A percentile compares a stretch with the other conserved stretches of the same genome.
phyloP scores from a whole-genome alignment of 2,113 vertebrate genomes.

The Sitta europaea region DNA sequence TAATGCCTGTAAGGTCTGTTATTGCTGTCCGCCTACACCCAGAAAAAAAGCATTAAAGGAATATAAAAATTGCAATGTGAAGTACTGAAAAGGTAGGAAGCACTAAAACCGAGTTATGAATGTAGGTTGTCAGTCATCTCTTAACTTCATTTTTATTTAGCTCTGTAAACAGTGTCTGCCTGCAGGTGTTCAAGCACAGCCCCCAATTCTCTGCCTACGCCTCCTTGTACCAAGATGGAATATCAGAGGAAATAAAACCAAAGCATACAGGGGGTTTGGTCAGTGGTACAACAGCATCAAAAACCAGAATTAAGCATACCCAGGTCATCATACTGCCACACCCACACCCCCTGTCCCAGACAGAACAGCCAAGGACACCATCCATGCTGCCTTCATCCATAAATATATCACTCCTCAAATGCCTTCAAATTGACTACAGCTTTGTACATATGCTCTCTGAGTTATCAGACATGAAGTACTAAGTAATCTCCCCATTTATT shows the following conservation, averaged over 20 bases:
- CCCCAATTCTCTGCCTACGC: not conserved
- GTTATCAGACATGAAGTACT: not conserved
- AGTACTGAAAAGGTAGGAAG: not conserved
- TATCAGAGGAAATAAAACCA: not conserved
- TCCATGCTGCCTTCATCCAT: not conserved
- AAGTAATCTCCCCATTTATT: not conserved
- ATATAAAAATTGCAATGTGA: not conserved
- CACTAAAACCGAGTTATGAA: not conserved
- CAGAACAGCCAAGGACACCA: not conserved
- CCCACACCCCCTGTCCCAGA: fast-evolving
- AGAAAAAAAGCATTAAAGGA: not conserved
- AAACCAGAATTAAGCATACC: fast-evolving
- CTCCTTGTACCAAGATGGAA: not conserved
- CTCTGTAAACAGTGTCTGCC: not conserved
- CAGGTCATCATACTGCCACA: not conserved
- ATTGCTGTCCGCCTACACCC: not conserved
- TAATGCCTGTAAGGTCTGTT: not conserved
- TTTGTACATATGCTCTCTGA: not conserved
- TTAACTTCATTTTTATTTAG: not conserved
- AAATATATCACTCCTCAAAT: not conserved
- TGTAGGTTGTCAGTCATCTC: not conserved
- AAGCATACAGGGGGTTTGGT: not conserved
- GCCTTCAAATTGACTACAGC: not conserved
- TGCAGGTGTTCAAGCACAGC: not conserved
- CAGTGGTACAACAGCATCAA: not conserved